A percentile compares a stretch with the other conserved stretches of the same genome.
Evolutionary conservation across 2,113 vertebrate species (phyloP).

Genomic region (Gadus macrocephalus): DNA sequence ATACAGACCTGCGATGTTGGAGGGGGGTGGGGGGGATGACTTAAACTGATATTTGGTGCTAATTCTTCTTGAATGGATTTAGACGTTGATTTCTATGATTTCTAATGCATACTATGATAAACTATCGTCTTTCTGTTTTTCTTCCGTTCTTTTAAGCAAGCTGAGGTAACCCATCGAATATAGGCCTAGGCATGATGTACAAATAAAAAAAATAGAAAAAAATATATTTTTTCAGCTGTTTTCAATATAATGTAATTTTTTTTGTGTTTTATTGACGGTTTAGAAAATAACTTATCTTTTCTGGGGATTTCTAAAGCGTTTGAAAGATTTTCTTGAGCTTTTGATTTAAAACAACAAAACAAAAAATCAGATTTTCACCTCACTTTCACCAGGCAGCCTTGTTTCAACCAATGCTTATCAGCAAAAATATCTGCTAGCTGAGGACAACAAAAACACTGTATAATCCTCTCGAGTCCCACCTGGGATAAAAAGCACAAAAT

Average conservation of each 20-base stretch:
- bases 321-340: slow-evolving; percentile 33
- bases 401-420: no score
- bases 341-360: slow-evolving; percentile 7
- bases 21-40: slow-evolving; percentile 16
- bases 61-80: slow-evolving; percentile 48
- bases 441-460: no score
- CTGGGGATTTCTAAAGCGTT: slow-evolving; percentile 38
- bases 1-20: slow-evolving; percentile 46
- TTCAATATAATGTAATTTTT: slow-evolving; percentile 41
- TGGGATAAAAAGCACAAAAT: no score
- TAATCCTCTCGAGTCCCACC: no score
- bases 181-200: slow-evolving; percentile 38
- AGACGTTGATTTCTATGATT: slow-evolving; percentile 41
- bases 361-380: no score
- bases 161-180: slow-evolving; percentile 20
- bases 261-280: slow-evolving; percentile 21
- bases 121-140: slow-evolving; percentile 23
- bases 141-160: slow-evolving; percentile 16
- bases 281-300: slow-evolving; percentile 16
- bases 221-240: slow-evolving; percentile 55
- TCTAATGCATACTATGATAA: slow-evolving; percentile 36
- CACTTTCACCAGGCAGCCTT: no score
- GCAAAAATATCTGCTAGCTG: no score
- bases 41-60: slow-evolving; percentile 58
- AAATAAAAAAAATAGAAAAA: slow-evolving; percentile 48